These are phyloP conservation scores for Nowickia ferox DNA, from an alignment of 2,888 invertebrate genomes.

Conservation along the genomic window DNA sequence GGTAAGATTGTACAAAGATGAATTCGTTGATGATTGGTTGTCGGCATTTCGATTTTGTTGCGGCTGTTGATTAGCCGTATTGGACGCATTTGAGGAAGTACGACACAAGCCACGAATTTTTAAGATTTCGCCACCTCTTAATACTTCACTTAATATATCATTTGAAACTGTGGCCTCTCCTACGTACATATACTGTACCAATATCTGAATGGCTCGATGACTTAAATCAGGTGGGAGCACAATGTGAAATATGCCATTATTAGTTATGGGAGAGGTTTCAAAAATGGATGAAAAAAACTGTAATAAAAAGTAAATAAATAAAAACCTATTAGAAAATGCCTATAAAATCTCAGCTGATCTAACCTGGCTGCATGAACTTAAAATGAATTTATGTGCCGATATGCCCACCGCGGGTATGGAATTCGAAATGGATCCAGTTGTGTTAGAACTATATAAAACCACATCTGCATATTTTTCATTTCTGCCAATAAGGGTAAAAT, in stretches of 20 bases:
- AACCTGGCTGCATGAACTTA: constrained; percentile 90
- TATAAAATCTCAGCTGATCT: not conserved
- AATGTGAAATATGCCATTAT: constrained; percentile 86
- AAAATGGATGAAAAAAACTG: constrained; percentile 83
- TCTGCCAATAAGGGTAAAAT: constrained; percentile 79
- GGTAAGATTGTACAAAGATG: constrained; percentile 73
- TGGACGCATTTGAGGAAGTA: constrained; percentile 78
- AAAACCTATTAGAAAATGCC: not conserved
- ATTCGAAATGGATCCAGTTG: constrained; percentile 84
- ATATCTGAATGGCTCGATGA: constrained; percentile 90
- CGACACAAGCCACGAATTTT: constrained; percentile 92
- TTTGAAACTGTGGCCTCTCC: constrained; percentile 91
- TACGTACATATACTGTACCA: constrained; percentile 94
- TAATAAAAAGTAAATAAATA: constrained; percentile 9
- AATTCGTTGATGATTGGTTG: constrained; percentile 64
- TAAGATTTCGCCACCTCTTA: constrained; percentile 91
- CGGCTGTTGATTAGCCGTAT: constrained; percentile 46
- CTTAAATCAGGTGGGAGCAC: constrained; percentile 92
- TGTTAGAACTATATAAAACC: constrained; percentile 86
- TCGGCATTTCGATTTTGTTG: constrained; percentile 62
- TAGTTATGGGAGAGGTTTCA: constrained; percentile 80
- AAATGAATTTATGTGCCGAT: constrained; percentile 92
- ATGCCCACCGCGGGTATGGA: constrained; percentile 87
- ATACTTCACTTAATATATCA: constrained; percentile 91
- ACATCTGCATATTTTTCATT: constrained; percentile 93